Percentiles rank a stretch among this genome's conserved stretches.
Conservation (phyloP, 2,113 vertebrate genomes). For the Thamnaconus septentrionalis region DNA sequence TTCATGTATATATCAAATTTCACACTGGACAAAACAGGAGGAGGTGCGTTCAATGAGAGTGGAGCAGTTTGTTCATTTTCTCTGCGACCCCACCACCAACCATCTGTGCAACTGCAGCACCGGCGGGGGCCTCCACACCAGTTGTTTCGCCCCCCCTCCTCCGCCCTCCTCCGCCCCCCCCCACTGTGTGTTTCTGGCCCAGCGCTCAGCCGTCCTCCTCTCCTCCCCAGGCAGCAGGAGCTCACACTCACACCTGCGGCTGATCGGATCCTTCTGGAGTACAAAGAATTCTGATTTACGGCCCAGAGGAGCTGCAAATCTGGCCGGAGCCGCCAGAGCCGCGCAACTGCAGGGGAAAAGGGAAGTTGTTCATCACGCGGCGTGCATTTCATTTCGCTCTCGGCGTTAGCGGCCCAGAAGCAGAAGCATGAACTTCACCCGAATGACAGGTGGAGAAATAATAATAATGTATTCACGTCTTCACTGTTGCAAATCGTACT, state of each 20-base stretch:
- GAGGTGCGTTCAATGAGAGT: too few species aligned
- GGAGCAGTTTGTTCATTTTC: too few species aligned
- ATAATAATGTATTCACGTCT: too few species aligned
- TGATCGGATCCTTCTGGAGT: constrained; percentile 95
- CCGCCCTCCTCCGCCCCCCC: too few species aligned
- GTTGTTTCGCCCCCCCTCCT: too few species aligned
- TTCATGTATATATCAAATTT: too few species aligned
- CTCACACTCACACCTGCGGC: constrained; percentile 83
- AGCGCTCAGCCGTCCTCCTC: constrained; percentile 21
- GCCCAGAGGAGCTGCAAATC: constrained; percentile 81
- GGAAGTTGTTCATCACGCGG: constrained; percentile 98
- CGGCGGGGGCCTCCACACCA: too few species aligned
- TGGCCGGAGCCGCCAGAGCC: constrained; percentile 88
- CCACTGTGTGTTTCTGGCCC: too few species aligned
- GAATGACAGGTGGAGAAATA: constrained; percentile 84
- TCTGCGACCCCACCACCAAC: too few species aligned
- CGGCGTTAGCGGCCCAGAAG: constrained; percentile 81
- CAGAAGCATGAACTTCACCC: constrained; percentile 80
- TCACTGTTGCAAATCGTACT: too few species aligned
- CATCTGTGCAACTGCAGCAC: too few species aligned
- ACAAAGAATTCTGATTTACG: constrained; percentile 94
- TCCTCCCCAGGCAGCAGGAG: constrained; percentile 81
- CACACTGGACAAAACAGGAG: too few species aligned
- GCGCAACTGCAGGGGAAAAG: constrained; percentile 81
- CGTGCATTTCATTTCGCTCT: constrained; percentile 80